phyloP scores from a whole-genome alignment of 2,797 vertebrate species.

The Sardinella longiceps region DNA sequence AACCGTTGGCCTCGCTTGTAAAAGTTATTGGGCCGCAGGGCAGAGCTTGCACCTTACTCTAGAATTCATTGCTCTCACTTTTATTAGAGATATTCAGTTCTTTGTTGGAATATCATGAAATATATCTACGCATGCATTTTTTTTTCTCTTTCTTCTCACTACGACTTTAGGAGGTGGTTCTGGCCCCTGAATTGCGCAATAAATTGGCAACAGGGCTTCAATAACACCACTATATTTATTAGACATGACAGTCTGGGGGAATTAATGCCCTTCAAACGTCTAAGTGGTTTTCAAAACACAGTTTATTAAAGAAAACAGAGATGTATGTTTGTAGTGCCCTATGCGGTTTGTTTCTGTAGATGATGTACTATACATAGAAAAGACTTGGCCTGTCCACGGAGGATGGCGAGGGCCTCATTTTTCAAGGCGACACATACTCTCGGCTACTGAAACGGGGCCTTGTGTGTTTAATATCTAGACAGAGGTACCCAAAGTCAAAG shows the following conservation, averaged over 20 bases:
- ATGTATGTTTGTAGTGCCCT: conserved; percentile 71
- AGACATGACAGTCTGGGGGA: conserved; percentile 55
- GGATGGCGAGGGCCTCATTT: conserved; percentile 62
- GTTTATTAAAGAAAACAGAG: conserved; percentile 78
- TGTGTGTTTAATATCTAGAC: conserved; percentile 67
- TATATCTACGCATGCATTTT: not conserved
- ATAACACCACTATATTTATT: conserved; percentile 58
- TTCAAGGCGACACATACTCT: conserved; percentile 63
- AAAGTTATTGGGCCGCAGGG: conserved; percentile 32
- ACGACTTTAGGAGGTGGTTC: conserved; percentile 15
- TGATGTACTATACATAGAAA: conserved; percentile 61
- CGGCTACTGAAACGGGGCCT: conserved; percentile 63
- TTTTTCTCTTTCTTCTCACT: not conserved
- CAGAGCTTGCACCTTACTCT: conserved; percentile 27
- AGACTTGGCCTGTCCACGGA: conserved; percentile 60
- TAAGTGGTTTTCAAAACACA: conserved; percentile 69
- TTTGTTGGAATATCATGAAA: not conserved
- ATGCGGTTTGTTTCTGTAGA: conserved; percentile 57
- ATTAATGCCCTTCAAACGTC: conserved; percentile 60
- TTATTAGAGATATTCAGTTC: conserved; percentile 6
- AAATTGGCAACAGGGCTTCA: conserved; percentile 46
- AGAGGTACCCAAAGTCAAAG: conserved; percentile 57
- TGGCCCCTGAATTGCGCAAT: conserved; percentile 42
- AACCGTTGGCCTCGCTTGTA: conserved; percentile 37
- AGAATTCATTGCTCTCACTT: not conserved